Evolutionary conservation across 2,888 invertebrate species (phyloP).

Genomic region (Eupithecia subfuscata): DNA sequence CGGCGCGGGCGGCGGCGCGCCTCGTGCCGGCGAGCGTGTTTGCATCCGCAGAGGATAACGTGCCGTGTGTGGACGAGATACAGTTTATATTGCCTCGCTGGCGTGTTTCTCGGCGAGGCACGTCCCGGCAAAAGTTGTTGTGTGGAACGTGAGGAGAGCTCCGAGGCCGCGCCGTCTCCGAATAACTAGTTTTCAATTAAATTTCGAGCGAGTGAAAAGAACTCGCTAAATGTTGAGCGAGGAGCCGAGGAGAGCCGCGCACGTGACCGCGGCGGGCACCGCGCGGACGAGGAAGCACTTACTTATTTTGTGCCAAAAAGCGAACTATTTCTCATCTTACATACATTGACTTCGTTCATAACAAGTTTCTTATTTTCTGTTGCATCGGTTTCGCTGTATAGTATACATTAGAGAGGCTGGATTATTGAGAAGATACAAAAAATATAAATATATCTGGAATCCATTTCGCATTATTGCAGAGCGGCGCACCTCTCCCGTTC

Average conservation of each 20-base stretch:
- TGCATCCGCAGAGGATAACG: conserved; percentile 36
- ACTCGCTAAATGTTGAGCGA: conserved; percentile 18
- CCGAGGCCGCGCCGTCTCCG: conserved; percentile 18
- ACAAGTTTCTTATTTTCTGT: too few species aligned
- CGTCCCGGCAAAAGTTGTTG: conserved; percentile 42
- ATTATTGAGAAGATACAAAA: too few species aligned
- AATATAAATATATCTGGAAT: too few species aligned
- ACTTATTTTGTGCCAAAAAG: not conserved
- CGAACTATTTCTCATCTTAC: not conserved
- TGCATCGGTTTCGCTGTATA: too few species aligned
- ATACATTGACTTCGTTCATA: not conserved
- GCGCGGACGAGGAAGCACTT: too few species aligned
- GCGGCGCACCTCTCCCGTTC: too few species aligned
- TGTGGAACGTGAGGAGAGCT: conserved; percentile 38
- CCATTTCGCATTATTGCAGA: too few species aligned
- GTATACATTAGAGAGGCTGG: too few species aligned
- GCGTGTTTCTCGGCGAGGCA: conserved; percentile 27
- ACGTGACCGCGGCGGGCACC: not conserved
- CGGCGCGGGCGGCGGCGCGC: not conserved
- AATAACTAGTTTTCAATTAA: conserved; percentile 43
- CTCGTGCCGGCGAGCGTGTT: too few species aligned
- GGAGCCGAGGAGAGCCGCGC: not conserved
- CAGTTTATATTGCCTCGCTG: conserved; percentile 27
- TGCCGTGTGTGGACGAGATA: conserved; percentile 19
- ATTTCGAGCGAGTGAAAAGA: conserved; percentile 40